Evolutionary conservation across 1,140 invertebrate species (phyloP).

Genomic region (Drosophila nannoptera): DNA sequence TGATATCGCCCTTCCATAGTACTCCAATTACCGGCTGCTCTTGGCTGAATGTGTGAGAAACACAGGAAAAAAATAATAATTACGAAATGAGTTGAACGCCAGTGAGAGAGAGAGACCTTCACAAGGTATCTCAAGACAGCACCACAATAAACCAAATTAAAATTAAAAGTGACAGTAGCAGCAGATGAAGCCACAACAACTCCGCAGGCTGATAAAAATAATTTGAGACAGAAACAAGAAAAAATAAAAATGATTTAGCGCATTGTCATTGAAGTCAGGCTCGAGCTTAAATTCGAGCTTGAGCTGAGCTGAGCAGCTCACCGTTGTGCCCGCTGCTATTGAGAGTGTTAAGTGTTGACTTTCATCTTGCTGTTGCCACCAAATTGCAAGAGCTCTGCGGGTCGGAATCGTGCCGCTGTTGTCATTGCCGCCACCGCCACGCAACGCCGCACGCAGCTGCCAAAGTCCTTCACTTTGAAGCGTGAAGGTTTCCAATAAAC

Average conservation of each 20-base stretch:
- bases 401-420: conserved; percentile 42
- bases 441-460: conserved; percentile 48
- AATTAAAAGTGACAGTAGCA: conserved; percentile 57
- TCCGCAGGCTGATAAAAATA: conserved; percentile 60
- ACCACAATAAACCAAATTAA: conserved; percentile 72
- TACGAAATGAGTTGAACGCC: conserved; percentile 48
- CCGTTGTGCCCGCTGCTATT: conserved; percentile 19
- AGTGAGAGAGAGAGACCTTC: conserved; percentile 36
- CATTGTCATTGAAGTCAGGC: conserved; percentile 63
- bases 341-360: conserved; percentile 72
- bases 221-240: conserved; percentile 42
- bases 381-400: conserved; percentile 19
- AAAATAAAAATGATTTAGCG: conserved; percentile 58
- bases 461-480: conserved; percentile 73
- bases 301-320: conserved; percentile 2
- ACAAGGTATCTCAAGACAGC: conserved; percentile 42
- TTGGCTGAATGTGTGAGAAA: conserved; percentile 21
- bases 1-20: neutral
- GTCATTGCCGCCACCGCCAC: conserved; percentile 45
- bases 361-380: conserved; percentile 62
- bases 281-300: conserved; percentile 9
- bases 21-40: conserved; percentile 43
- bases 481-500: conserved; percentile 65
- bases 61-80: conserved; percentile 39
- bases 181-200: conserved; percentile 26